A percentile compares a stretch with the other conserved stretches of the same genome.
Evolutionary conservation across 2,888 invertebrate species (phyloP).

Genomic region (Cheilosia pagana): DNA sequence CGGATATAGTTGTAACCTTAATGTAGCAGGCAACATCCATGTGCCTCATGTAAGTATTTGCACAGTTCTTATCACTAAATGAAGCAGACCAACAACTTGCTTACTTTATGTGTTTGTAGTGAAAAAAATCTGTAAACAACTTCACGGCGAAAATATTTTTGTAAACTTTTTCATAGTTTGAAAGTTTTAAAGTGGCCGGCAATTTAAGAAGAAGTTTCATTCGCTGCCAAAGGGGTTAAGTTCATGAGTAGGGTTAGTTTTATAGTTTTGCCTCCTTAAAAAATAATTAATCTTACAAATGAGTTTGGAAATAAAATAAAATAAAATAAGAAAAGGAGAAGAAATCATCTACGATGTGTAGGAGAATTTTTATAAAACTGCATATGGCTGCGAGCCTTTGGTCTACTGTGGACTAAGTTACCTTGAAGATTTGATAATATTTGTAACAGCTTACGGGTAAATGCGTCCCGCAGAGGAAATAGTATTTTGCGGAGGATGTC

Average conservation of each 20-base stretch:
- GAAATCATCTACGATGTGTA: too few relatives aligned
- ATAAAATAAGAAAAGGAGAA: too few relatives aligned
- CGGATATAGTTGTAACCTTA: conserved; percentile 84
- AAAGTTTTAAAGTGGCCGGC: conserved; percentile 35
- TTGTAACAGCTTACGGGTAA: too few relatives aligned
- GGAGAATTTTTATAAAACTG: too few relatives aligned
- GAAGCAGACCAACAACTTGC: not conserved
- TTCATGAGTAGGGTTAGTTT: not conserved
- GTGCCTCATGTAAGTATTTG: conserved; percentile 83
- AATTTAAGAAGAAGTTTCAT: conserved; percentile 21
- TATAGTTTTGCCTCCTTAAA: not conserved
- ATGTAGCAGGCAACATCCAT: conserved; percentile 84
- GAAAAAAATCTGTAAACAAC: conserved; percentile 18
- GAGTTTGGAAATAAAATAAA: not conserved
- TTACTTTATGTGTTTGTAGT: conserved; percentile 8
- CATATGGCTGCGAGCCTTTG: too few relatives aligned
- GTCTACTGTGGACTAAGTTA: too few relatives aligned
- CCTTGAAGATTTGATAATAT: too few relatives aligned
- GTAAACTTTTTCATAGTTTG: conserved; percentile 22
- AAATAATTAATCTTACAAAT: not conserved
- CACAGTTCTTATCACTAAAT: not conserved
- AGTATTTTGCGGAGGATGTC: too few relatives aligned
- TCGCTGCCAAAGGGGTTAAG: not conserved
- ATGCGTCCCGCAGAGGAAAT: too few relatives aligned
- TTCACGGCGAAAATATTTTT: conserved; percentile 35